Base-by-base conservation (phyloP, 2,797 vertebrate species). In the Megaceryle alcyon region DNA sequence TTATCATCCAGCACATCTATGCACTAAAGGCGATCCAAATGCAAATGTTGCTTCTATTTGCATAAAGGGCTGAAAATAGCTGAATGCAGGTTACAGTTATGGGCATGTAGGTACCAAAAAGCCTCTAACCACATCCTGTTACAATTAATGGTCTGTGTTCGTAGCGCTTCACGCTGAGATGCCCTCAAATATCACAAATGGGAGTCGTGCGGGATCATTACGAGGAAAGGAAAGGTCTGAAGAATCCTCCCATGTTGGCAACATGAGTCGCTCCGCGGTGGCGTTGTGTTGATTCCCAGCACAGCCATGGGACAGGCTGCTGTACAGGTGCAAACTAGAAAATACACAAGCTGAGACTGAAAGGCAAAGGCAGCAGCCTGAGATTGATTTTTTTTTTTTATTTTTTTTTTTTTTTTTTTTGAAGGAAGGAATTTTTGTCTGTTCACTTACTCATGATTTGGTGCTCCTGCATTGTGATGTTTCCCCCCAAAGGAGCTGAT, bases 31-130 rank as follows among this genome's bases (percentile, higher is more conserved):
- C 88, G 94, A 90, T 61, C 60, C 44, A 73, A 84, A 97, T 93
- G 93, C 83, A 95, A 95, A 92, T 90, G 37, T 37, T 82, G 4
- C 83, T 90, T 77, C 81, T 79, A 28, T 93, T 94, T 95, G 90
- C 91, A 85, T 33, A 86, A 33, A 61, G 73, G 68, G 88, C 81
- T 94, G 91, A 80, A 96, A 96, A 96, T 80, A 95, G 93, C 88
- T 87, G 90, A 80, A 71, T 51, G 70, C 75, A 82, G 91, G 88
- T 96, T 92, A 75, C 41, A 54, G 89, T 91, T 90, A 95, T 9
- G 3, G 94, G 91, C 82, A 66, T 0, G 80, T 2, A 51, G 91
- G 9, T 68, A 88, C 68, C 92, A 73, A 46, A 92, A 80, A 71
- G 33, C 88, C 81, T 91, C 64, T 28, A 19, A 54, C 51, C 1